Percentiles rank a stretch among this genome's conserved stretches.
These are phyloP conservation scores for Delichon dasypus DNA, from an alignment of 2,797 vertebrate genomes.

Conservation along the genomic window DNA sequence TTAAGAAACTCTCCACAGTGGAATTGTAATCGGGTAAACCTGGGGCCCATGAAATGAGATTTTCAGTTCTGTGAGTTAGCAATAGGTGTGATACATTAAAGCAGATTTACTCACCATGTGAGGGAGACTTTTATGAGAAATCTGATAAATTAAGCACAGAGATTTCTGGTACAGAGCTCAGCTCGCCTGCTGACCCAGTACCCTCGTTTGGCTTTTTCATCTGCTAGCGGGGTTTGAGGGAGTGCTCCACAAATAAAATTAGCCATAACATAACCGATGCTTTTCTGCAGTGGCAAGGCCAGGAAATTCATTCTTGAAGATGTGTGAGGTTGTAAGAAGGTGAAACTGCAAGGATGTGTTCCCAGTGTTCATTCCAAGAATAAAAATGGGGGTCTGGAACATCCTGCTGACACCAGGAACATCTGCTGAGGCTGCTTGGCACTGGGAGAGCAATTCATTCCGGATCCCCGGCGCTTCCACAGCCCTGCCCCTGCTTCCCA, in stretches of 20 bases:
- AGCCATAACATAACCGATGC: fast-evolving
- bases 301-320: background rate
- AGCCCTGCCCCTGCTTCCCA: background rate
- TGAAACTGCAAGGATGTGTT: background rate
- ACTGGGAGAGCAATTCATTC: background rate
- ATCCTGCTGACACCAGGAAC: background rate
- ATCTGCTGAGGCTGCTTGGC: conserved; percentile 10
- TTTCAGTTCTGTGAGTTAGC: conserved; percentile 73
- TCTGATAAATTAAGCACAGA: conserved; percentile 41
- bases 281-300: background rate
- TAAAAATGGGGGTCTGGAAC: background rate
- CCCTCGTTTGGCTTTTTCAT: background rate
- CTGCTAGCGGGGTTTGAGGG: background rate
- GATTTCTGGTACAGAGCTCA: background rate
- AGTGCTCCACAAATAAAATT: background rate
- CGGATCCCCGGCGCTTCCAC: background rate
- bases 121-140: conserved; percentile 30
- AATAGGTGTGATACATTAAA: conserved; percentile 59
- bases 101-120: conserved; percentile 54
- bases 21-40: conserved; percentile 56
- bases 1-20: conserved; percentile 18
- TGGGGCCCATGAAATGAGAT: conserved; percentile 75
- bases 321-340: background rate
- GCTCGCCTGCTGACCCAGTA: conserved; percentile 31
- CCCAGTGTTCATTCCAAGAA: background rate